phyloP scores from a whole-genome alignment of 2,888 invertebrate species.

The Chalcosyrphus nemorum region DNA sequence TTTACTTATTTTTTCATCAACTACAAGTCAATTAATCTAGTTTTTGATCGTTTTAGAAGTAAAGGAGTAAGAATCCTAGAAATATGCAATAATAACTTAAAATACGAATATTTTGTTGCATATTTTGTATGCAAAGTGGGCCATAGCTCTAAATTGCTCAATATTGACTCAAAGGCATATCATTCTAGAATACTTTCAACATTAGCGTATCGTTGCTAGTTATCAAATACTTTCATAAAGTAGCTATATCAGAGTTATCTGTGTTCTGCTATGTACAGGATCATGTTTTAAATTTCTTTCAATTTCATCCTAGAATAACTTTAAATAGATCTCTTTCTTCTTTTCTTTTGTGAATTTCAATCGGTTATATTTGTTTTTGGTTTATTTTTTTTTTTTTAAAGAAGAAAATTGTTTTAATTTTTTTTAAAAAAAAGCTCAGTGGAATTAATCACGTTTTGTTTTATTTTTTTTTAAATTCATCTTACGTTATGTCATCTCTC shows the following conservation, averaged over 20 bases:
- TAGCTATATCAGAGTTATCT: too few relatives aligned
- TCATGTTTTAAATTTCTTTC: neutral
- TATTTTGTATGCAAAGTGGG: too few relatives aligned
- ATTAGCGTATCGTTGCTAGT: too few relatives aligned
- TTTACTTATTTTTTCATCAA: neutral
- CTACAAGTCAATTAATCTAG: too few relatives aligned
- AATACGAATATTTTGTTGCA: too few relatives aligned
- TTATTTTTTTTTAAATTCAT: slow-evolving; percentile 20
- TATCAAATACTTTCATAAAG: too few relatives aligned
- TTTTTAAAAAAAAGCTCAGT: neutral
- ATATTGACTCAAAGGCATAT: too few relatives aligned
- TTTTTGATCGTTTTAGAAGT: too few relatives aligned
- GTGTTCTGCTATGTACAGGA: too few relatives aligned
- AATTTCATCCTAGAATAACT: neutral
- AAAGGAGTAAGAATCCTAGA: neutral
- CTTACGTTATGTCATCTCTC: slow-evolving; percentile 42
- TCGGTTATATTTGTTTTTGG: neutral
- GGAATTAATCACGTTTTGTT: slow-evolving; percentile 38
- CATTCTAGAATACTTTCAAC: too few relatives aligned
- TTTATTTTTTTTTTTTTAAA: neutral
- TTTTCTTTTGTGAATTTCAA: slow-evolving; percentile 8
- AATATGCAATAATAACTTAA: neutral
- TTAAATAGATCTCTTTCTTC: slow-evolving; percentile 15
- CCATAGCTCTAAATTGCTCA: too few relatives aligned
- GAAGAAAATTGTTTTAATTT: neutral